Evolutionary conservation across 1,140 invertebrate species (phyloP).

Genomic region (Camponotus vicinus): DNA sequence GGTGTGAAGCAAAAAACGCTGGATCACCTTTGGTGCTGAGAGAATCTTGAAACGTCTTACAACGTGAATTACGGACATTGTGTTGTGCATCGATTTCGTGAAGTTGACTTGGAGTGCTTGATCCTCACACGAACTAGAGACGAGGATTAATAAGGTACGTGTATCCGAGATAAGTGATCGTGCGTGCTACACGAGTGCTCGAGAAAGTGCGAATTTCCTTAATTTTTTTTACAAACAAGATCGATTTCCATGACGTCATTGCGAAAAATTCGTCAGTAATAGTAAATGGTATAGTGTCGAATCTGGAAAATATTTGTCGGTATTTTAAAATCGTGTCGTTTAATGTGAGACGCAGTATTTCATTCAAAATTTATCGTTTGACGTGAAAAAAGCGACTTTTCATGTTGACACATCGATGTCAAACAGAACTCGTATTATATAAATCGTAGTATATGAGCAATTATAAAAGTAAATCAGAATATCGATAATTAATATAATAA

Average conservation of each 20-base stretch:
- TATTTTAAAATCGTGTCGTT: constrained; percentile 42
- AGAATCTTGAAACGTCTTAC: constrained; percentile 9
- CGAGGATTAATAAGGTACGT: constrained; percentile 22
- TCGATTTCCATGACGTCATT: neutral
- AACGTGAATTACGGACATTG: constrained; percentile 16
- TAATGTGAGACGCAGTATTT: constrained; percentile 31
- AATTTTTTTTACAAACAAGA: neutral
- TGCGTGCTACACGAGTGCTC: neutral
- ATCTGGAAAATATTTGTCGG: constrained; percentile 44
- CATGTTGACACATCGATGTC: constrained; percentile 40
- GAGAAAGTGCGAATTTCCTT: constrained; percentile 17
- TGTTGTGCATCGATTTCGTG: constrained; percentile 10
- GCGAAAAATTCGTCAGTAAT: neutral
- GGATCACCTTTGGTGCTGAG: constrained; percentile 11
- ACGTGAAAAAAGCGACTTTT: constrained; percentile 37
- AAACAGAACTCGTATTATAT: neutral
- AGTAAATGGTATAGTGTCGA: constrained; percentile 12
- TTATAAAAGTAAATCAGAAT: constrained; percentile 46
- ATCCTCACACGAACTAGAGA: neutral
- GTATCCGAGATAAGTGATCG: constrained; percentile 21
- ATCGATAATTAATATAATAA: constrained; percentile 40
- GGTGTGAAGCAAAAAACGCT: constrained; percentile 37
- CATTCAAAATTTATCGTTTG: constrained; percentile 31
- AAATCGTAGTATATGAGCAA: constrained; percentile 40
- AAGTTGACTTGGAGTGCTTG: constrained; percentile 2